Percentiles rank a stretch among this genome's conserved stretches.
Conservation (phyloP, 1,140 invertebrate species). For the Anadara kagoshimensis region DNA sequence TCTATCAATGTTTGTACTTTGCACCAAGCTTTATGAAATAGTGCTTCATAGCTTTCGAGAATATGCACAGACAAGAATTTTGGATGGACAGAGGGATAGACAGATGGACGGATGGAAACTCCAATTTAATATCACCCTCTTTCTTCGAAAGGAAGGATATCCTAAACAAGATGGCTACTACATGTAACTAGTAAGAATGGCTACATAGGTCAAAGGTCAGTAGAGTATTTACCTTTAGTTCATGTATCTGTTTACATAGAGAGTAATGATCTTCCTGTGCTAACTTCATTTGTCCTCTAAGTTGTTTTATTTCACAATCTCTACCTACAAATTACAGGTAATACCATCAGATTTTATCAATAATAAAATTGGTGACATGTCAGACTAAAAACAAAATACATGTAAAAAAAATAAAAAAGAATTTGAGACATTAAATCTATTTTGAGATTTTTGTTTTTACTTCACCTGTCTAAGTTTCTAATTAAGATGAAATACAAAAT, state of each 20-base stretch:
- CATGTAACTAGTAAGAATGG: too few species aligned
- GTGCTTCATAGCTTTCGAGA: too few species aligned
- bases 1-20: too few species aligned
- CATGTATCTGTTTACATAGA: slow-evolving; percentile 8
- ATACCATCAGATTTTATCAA: not conserved
- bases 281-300: not conserved
- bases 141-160: too few species aligned
- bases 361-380: not conserved
- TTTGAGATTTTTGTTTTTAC: not conserved
- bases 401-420: not conserved
- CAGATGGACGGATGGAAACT: too few species aligned
- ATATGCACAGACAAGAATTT: too few species aligned
- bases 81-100: too few species aligned
- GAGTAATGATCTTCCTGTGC: slow-evolving; percentile 3
- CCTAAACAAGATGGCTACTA: too few species aligned
- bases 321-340: not conserved
- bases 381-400: not conserved
- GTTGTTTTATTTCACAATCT: slow-evolving; percentile 4
- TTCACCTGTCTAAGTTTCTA: not conserved
- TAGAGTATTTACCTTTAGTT: slow-evolving; percentile 12
- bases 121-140: too few species aligned
- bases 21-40: too few species aligned
- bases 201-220: too few species aligned
- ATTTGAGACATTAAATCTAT: not conserved
- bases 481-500: not conserved